phyloP scores from a whole-genome alignment of 37 sponge, comb jelly and placozoan genomes.

The Beroe forskalii region DNA sequence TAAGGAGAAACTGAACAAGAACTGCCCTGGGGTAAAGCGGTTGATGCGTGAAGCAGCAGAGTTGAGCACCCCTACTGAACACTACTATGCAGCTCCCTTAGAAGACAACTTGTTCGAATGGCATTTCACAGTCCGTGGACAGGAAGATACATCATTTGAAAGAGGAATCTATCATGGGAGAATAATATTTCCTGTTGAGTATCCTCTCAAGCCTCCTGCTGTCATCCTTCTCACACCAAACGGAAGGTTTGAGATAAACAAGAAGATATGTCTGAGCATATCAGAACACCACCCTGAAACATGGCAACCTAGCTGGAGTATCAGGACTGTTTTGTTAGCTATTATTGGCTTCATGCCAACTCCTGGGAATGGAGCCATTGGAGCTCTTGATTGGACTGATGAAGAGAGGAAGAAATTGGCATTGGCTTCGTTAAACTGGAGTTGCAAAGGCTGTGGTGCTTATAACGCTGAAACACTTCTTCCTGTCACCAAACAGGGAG shows the following conservation, averaged over 20 bases:
- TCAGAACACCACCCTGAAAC: conserved; percentile 95
- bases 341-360: conserved; percentile 97
- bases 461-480: neutral
- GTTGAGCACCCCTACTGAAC: conserved; percentile 81
- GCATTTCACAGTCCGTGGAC: conserved; percentile 96
- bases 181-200: conserved; percentile 90
- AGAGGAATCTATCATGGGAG: conserved; percentile 93
- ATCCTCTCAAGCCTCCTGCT: conserved; percentile 99
- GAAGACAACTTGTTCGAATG: conserved; percentile 99
- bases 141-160: conserved; percentile 81
- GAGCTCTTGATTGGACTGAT: conserved; percentile 84
- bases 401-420: conserved; percentile 82
- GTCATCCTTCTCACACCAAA: conserved; percentile 93
- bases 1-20: conserved; percentile 26
- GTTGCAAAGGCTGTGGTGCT: neutral
- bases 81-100: conserved; percentile 89
- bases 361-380: conserved; percentile 87
- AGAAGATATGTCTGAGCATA: conserved; percentile 95
- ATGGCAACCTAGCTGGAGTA: conserved; percentile 99
- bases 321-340: conserved; percentile 92
- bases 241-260: conserved; percentile 88
- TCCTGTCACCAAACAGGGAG: neutral
- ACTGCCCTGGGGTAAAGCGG: conserved; percentile 77
- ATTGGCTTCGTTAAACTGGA: neutral
- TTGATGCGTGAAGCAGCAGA: conserved; percentile 98